Base-by-base conservation (phyloP, 2,888 invertebrate species). In the Synergus japonicus region DNA sequence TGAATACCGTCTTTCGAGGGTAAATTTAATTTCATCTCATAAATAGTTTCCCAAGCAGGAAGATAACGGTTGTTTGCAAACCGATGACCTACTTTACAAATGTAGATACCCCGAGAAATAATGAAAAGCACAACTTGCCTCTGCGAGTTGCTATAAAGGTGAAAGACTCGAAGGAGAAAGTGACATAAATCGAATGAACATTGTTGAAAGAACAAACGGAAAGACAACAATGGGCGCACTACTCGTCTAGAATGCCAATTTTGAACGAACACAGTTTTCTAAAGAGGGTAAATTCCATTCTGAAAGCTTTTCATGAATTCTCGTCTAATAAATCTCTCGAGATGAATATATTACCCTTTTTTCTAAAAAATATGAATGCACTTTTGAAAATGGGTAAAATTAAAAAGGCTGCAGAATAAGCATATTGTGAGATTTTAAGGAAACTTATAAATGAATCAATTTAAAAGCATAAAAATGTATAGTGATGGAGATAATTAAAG, bases 151-250 rank as follows among this genome's bases (percentile, higher is more conserved):
- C 54, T 73, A 49, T 37, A n/a, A 37, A 73, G 73, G 73, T 54
- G 54, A 73, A 73, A 37, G 54, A 73, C 54, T 73, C 10, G 49
- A 54, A 73, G 54, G 73, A 37, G 49, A 73, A 49, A 73, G 69
- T 73, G 49, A 73, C 69, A 73, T 73, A 73, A 73, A 73, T 73
- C 73, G 73, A 73, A 54, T 73, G 54, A 73, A 58, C 73, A 58
- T 73, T 73, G 73, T 58, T 73, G 54, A 18, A 73, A 54, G 54
- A 73, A 73, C 73, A 73, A 73, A 73, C 37, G n/a, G 54, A 73
- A 54, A 73, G 18, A 18, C 18, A 73, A 73, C 54, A 73, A 73
- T 73, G n/a, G 49, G 12, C 73, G 18, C 5, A 41, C 54, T 73
- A 54, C 49, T 69, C 54, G 54, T 73, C 54, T 54, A 41, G 12